A percentile compares a stretch with the other conserved stretches of the same genome.
phyloP scores from a whole-genome alignment of 1,140 invertebrate genomes.

The Himalopsyche phryganea region DNA sequence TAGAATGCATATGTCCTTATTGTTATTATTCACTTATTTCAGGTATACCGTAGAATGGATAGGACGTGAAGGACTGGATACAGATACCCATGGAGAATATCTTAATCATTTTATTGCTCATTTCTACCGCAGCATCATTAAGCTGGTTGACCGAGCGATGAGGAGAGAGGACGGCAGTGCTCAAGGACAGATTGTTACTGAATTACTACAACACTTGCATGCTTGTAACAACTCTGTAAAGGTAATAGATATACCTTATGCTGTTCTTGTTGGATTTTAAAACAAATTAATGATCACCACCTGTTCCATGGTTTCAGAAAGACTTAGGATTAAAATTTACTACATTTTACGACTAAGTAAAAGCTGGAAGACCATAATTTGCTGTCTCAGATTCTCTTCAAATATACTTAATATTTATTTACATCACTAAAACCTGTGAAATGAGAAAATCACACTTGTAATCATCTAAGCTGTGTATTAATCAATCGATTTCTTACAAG shows the following conservation, averaged over 20 bases:
- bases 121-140: slow-evolving; percentile 92
- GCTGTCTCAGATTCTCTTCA: no score
- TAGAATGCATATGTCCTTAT: slow-evolving; percentile 6
- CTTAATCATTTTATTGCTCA: slow-evolving; percentile 92
- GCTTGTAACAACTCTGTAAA: slow-evolving; percentile 95
- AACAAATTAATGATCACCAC: no score
- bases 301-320: no score
- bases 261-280: neutral
- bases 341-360: no score
- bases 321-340: no score
- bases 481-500: no score
- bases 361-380: no score
- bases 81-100: slow-evolving; percentile 91
- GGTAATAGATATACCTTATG: slow-evolving; percentile 44
- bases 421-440: no score
- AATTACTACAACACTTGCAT: slow-evolving; percentile 95
- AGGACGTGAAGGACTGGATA: slow-evolving; percentile 88
- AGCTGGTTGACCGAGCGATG: slow-evolving; percentile 89
- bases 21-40: slow-evolving; percentile 26
- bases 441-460: no score
- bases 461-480: no score
- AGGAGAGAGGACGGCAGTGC: slow-evolving; percentile 91
- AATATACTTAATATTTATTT: no score
- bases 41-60: slow-evolving; percentile 97
- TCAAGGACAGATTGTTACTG: slow-evolving; percentile 90